A percentile compares a stretch with the other conserved stretches of the same genome.
These are phyloP conservation scores for Drosophila ercepeae DNA, from an alignment of 1,140 invertebrate species.

Conservation along the genomic window DNA sequence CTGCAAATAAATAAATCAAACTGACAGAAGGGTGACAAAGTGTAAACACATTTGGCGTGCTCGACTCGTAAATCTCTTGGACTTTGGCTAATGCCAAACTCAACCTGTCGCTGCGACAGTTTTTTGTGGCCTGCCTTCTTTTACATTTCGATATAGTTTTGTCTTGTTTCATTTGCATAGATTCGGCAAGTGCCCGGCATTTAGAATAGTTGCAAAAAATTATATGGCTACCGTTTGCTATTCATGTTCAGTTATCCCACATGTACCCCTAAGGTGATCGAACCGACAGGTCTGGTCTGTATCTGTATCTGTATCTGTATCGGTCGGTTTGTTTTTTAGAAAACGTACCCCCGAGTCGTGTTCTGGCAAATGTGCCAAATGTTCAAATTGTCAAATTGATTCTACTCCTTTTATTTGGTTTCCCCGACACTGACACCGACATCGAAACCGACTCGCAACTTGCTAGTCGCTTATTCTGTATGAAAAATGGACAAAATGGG, in stretches of 20 bases:
- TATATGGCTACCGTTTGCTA: constrained; percentile 32
- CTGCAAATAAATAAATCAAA: constrained; percentile 82
- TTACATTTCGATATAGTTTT: constrained; percentile 18
- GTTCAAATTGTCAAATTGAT: constrained; percentile 75
- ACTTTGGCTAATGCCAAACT: constrained; percentile 70
- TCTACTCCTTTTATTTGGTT: constrained; percentile 41
- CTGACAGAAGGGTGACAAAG: constrained; percentile 83
- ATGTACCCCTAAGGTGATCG: constrained; percentile 35
- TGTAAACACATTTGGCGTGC: constrained; percentile 83
- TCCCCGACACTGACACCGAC: constrained; percentile 34
- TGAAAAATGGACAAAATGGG: constrained; percentile 37
- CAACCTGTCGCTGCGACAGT: constrained; percentile 58
- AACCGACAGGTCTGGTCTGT: constrained; percentile 24
- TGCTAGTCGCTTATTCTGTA: constrained; percentile 17
- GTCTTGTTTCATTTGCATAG: constrained; percentile 75
- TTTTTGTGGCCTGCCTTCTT: constrained; percentile 23
- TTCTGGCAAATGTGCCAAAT: constrained; percentile 66
- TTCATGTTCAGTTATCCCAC: not conserved
- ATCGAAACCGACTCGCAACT: constrained; percentile 46
- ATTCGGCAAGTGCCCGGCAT: constrained; percentile 70
- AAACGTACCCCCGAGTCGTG: constrained; percentile 54
- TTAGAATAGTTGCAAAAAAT: constrained; percentile 63
- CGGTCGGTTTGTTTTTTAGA: constrained; percentile 3
- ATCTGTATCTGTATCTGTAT: constrained; percentile 12
- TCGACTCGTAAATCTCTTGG: constrained; percentile 76